These are phyloP conservation scores for Nanorana parkeri DNA, from an alignment of 2,113 vertebrate species.

Conservation along the genomic window DNA sequence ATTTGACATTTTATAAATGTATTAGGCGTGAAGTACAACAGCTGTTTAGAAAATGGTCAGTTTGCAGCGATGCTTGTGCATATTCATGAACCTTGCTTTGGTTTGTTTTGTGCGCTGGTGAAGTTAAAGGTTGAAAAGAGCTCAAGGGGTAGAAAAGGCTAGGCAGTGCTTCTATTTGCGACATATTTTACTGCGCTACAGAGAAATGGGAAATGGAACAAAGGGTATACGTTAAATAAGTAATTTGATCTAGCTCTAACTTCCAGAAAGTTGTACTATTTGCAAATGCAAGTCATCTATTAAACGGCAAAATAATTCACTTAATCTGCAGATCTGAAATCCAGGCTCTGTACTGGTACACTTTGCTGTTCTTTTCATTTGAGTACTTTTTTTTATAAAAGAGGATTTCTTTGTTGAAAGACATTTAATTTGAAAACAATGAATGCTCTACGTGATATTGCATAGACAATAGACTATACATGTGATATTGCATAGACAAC, in stretches of 20 bases:
- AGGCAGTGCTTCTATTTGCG: background rate
- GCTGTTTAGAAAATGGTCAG: background rate
- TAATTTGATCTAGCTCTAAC: background rate
- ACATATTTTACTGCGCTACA: too few relatives aligned
- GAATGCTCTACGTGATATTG: too few relatives aligned
- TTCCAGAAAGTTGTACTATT: background rate
- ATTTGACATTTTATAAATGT: too few relatives aligned
- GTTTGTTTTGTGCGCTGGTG: background rate
- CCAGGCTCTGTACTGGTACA: too few relatives aligned
- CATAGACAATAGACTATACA: too few relatives aligned
- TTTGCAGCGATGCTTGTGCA: background rate
- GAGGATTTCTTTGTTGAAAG: too few relatives aligned
- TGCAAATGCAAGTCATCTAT: background rate
- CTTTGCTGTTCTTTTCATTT: too few relatives aligned
- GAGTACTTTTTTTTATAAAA: too few relatives aligned
- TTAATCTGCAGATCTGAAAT: too few relatives aligned
- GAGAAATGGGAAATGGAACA: background rate
- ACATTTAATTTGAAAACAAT: too few relatives aligned
- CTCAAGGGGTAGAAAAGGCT: background rate
- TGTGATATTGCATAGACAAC: too few relatives aligned
- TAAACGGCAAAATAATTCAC: too few relatives aligned
- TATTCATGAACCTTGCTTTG: background rate
- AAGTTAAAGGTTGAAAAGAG: background rate
- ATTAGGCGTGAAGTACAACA: background rate
- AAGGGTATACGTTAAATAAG: background rate